phyloP scores from a whole-genome alignment of 2,113 vertebrate genomes.

The Hippocampus abdominalis region DNA sequence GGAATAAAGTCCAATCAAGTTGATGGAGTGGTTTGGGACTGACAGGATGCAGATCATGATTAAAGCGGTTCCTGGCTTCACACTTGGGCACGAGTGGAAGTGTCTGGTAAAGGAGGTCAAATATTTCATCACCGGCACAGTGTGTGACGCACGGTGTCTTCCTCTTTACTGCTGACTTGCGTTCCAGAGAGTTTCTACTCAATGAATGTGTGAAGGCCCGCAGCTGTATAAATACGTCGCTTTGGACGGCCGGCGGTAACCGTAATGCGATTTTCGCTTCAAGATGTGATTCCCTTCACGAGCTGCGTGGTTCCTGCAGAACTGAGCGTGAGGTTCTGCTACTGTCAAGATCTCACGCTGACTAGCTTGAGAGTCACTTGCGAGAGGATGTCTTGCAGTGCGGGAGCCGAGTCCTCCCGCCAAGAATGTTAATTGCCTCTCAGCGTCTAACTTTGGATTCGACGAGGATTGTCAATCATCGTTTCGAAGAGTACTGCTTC shows the following conservation, averaged over 20 bases:
- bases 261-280: slow-evolving; percentile 12
- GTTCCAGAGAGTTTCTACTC: slow-evolving; percentile 28
- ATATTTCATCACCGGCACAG: background rate
- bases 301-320: slow-evolving; percentile 21
- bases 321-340: slow-evolving; percentile 30
- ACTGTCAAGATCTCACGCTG: slow-evolving; percentile 20
- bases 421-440: slow-evolving; percentile 59
- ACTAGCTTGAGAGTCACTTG: slow-evolving; percentile 26
- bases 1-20: background rate
- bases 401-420: slow-evolving; percentile 18
- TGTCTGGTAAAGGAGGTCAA: slow-evolving; percentile 22
- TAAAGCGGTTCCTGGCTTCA: background rate
- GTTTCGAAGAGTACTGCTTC: slow-evolving; percentile 42
- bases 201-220: slow-evolving; percentile 36
- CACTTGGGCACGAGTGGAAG: slow-evolving; percentile 18
- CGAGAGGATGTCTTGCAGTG: slow-evolving; percentile 21
- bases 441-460: slow-evolving; percentile 37
- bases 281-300: slow-evolving; percentile 15
- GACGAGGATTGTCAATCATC: slow-evolving; percentile 22
- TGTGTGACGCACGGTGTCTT: background rate
- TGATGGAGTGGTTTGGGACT: background rate
- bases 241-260: slow-evolving; percentile 14
- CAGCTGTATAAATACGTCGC: slow-evolving; percentile 60
- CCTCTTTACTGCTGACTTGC: slow-evolving; percentile 27
- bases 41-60: background rate